Conservation (phyloP, 2,797 vertebrate genomes). For the Acipenser transmontanus region DNA sequence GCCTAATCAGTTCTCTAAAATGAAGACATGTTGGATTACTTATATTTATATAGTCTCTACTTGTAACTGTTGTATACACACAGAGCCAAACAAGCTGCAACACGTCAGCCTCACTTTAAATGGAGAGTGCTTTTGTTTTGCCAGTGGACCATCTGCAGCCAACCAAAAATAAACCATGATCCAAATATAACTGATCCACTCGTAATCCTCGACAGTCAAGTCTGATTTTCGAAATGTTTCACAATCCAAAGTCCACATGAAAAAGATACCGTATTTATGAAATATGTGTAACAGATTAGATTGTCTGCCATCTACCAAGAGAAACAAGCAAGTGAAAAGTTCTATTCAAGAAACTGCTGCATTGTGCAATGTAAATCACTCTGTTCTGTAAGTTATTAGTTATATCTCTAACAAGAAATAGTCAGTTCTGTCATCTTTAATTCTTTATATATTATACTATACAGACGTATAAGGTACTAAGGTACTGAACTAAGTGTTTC, state of each 20-base stretch:
- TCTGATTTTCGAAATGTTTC: neutral
- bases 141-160: constrained; percentile 9
- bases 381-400: neutral
- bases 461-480: no score
- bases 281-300: neutral
- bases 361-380: neutral
- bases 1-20: constrained; percentile 45
- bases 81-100: constrained; percentile 33
- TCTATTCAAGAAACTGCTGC: neutral
- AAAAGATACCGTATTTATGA: neutral
- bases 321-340: neutral
- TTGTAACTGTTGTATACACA: constrained; percentile 28
- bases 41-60: constrained; percentile 40
- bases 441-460: no score
- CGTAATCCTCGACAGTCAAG: neutral
- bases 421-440: no score
- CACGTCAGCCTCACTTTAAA: constrained; percentile 39
- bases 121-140: constrained; percentile 15
- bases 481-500: no score
- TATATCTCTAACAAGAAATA: neutral
- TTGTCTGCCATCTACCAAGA: neutral
- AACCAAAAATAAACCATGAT: neutral
- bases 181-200: neutral
- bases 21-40: constrained; percentile 39
- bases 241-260: neutral